A percentile compares a stretch with the other conserved stretches of the same genome.
Evolutionary conservation across 2,888 invertebrate species (phyloP).

Genomic region (Dinocampus coccinellae): DNA sequence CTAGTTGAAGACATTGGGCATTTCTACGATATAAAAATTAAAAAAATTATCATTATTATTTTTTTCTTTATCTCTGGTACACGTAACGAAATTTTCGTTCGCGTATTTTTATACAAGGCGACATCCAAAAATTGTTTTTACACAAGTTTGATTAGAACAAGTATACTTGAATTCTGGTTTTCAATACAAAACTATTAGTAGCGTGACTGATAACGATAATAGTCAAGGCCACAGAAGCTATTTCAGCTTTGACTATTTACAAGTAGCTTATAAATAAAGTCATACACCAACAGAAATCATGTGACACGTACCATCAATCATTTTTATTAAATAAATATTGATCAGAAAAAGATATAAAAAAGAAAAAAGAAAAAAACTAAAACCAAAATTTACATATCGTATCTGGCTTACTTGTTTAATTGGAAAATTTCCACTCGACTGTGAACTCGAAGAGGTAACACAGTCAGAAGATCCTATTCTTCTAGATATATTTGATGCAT

Average conservation of each 20-base stretch:
- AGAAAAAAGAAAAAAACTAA: not conserved
- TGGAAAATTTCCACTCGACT: constrained; percentile 46
- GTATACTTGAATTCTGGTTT: not conserved
- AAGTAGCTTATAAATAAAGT: not conserved
- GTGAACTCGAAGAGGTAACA: constrained; percentile 44
- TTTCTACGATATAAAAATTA: constrained; percentile 53
- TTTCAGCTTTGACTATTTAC: not conserved
- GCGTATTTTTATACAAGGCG: not conserved
- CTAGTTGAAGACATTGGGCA: constrained; percentile 54
- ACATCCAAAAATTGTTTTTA: not conserved
- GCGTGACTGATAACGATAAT: constrained; percentile 1
- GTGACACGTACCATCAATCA: not conserved
- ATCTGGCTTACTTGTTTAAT: constrained; percentile 49
- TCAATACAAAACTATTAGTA: not conserved
- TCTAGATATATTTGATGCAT: constrained; percentile 39
- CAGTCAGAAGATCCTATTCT: constrained; percentile 38
- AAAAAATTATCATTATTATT: constrained; percentile 1
- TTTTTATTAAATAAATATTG: not conserved
- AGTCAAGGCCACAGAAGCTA: not conserved
- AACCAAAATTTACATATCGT: not conserved
- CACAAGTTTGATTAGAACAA: not conserved
- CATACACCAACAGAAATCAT: not conserved
- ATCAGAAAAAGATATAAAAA: not conserved
- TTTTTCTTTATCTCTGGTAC: not conserved
- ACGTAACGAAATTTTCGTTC: not conserved